Evolutionary conservation across 1,140 invertebrate species (phyloP).

Genomic region (Probaryconus sp.): DNA sequence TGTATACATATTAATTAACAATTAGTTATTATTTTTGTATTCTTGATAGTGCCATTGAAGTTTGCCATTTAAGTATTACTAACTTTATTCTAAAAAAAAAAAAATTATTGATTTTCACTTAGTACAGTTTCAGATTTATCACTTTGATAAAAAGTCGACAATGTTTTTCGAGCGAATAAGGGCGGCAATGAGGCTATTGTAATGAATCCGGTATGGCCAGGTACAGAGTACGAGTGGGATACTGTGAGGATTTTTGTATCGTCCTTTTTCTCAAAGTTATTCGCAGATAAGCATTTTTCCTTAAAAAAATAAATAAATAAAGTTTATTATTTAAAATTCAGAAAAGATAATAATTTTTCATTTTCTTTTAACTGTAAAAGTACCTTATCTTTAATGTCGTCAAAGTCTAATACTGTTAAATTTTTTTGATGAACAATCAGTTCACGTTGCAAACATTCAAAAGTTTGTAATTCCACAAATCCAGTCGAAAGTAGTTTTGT

Average conservation of each 20-base stretch:
- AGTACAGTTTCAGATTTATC: no score
- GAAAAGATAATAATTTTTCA: slow-evolving; percentile 34
- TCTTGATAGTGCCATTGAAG: slow-evolving; percentile 25
- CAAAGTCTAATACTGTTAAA: slow-evolving; percentile 84
- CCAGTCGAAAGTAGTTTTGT: slow-evolving; percentile 83
- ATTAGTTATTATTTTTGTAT: slow-evolving; percentile 17
- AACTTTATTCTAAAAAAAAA: background rate
- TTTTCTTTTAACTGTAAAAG: slow-evolving; percentile 28
- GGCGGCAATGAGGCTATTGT: slow-evolving; percentile 93
- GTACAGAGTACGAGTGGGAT: slow-evolving; percentile 82
- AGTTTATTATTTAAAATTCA: slow-evolving; percentile 10
- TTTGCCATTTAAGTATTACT: slow-evolving; percentile 9
- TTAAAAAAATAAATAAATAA: slow-evolving; percentile 61
- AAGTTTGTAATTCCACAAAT: slow-evolving; percentile 90
- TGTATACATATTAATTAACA: slow-evolving; percentile 15
- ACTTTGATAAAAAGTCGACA: background rate
- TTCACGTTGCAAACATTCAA: slow-evolving; percentile 92
- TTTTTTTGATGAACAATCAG: slow-evolving; percentile 86
- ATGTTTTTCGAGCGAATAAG: slow-evolving; percentile 63
- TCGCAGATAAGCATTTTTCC: slow-evolving; percentile 64
- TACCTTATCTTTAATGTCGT: slow-evolving; percentile 76
- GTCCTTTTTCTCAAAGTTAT: slow-evolving; percentile 76
- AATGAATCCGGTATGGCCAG: slow-evolving; percentile 96
- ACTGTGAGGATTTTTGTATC: slow-evolving; percentile 82
- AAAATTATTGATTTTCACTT: slow-evolving; percentile 9